Conservation (phyloP, 2,888 invertebrate species). For the Idaea dimidiata region DNA sequence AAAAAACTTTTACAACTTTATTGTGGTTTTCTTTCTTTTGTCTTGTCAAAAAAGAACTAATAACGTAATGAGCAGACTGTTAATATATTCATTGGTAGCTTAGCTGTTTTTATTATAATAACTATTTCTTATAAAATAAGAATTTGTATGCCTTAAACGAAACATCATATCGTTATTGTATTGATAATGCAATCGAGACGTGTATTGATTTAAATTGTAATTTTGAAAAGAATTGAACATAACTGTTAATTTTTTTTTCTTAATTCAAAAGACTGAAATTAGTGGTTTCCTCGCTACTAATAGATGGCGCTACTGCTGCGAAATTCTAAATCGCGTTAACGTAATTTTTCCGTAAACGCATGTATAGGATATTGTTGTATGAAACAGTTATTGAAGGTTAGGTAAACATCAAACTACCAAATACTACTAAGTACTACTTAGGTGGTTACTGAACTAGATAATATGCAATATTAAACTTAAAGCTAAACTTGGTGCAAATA, state of each 20-base stretch:
- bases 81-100: constrained; percentile 39
- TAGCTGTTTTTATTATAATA: constrained; percentile 47
- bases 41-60: background rate
- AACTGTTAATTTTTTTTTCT: background rate
- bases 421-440: no score
- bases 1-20: no score
- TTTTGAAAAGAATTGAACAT: background rate
- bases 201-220: constrained; percentile 10
- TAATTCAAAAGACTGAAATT: background rate
- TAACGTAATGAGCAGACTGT: background rate
- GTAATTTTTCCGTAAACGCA: no score
- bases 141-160: constrained; percentile 74
- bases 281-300: background rate
- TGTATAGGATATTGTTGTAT: no score
- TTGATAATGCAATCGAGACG: constrained; percentile 60
- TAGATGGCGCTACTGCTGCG: background rate
- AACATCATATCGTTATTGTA: constrained; percentile 78
- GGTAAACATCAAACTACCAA: no score
- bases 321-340: background rate
- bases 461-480: no score
- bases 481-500: no score
- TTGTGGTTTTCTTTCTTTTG: no score
- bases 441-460: no score
- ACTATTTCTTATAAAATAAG: constrained; percentile 74
- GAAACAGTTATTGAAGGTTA: no score